Conservation (phyloP, 1,140 invertebrate species). For the Brachionus rotundiformis region DNA sequence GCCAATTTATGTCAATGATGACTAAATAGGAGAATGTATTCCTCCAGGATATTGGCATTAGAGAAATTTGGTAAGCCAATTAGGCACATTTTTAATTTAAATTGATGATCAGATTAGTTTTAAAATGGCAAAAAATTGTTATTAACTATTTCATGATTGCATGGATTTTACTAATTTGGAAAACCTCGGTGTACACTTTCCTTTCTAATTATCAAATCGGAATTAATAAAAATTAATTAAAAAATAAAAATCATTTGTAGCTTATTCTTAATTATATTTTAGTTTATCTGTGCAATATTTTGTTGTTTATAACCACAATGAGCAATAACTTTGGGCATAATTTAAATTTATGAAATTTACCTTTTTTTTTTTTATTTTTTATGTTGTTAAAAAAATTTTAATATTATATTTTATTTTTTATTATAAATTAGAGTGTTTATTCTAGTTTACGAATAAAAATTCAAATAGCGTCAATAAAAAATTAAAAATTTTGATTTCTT, state of each 20-base stretch:
- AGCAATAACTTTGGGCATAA: neutral
- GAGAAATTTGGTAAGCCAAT: neutral
- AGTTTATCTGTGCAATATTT: neutral
- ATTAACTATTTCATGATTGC: neutral
- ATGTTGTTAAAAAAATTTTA: neutral
- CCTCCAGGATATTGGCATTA: neutral
- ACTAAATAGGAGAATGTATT: neutral
- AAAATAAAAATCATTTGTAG: neutral
- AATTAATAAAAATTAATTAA: conserved; percentile 19
- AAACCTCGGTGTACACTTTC: neutral
- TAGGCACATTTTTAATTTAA: neutral
- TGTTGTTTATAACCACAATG: neutral
- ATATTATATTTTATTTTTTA: neutral
- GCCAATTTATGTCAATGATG: neutral
- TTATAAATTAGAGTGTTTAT: neutral
- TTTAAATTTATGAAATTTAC: conserved; percentile 9
- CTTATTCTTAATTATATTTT: neutral
- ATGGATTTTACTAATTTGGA: neutral
- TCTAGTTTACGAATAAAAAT: neutral
- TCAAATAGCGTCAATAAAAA: neutral
- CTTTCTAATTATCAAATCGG: neutral
- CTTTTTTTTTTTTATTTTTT: conserved; percentile 11
- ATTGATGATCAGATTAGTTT: neutral
- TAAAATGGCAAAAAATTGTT: neutral
- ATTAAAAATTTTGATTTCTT: neutral